Base-by-base conservation (phyloP, 2,113 vertebrate genomes). In the Pachyramphus minor region DNA sequence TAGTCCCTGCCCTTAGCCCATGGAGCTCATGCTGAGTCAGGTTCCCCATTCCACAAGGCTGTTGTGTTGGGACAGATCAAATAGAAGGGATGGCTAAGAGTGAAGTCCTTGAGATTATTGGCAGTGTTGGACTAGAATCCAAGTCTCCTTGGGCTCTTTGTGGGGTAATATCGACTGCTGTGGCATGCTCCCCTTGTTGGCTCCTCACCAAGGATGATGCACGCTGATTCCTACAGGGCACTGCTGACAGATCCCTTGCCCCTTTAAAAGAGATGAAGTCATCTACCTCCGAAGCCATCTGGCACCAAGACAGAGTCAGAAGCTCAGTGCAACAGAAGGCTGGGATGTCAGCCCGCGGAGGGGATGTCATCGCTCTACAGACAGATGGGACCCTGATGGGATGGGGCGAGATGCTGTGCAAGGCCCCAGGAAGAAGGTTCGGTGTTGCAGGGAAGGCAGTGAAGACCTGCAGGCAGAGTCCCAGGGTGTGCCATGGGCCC, bases 261-360 rank as follows among this genome's bases (percentile, higher is more conserved):
- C 96, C 96, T 97, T 98, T 97, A 97, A 98, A 97, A 94, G 91
- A 63, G 94, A 98, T 98, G 98, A 98, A 97, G 93, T 98, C 98
- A 98, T 96, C 21, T 72, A 42, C 83, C 89, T 87, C 41, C 0
- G 3, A 96, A 95, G 93, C 97, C 97, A 98, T 97, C 95, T 98
- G 98, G 96, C 95, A 91, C 67, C 47, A 59, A 25, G 75, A 95
- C 89, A 88, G 81, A 92, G 85, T 93, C 82, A 94, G 94, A 79
- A 97, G 96, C 95, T 92, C 92, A 84, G 75, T 5, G 45, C 90
- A 97, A 93, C 98, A 98, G 98, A 98, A 98, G 98, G 98, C 84
- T 81, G 97, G 97, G 97, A 96, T 66, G 93, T 79, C 96, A 95
- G 97, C 97, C 53, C 33, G 7, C 88, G 72, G 80, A 97, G 89